phyloP scores from a whole-genome alignment of 1,140 invertebrate species.

The Cyrtorhinus lividipennis region DNA sequence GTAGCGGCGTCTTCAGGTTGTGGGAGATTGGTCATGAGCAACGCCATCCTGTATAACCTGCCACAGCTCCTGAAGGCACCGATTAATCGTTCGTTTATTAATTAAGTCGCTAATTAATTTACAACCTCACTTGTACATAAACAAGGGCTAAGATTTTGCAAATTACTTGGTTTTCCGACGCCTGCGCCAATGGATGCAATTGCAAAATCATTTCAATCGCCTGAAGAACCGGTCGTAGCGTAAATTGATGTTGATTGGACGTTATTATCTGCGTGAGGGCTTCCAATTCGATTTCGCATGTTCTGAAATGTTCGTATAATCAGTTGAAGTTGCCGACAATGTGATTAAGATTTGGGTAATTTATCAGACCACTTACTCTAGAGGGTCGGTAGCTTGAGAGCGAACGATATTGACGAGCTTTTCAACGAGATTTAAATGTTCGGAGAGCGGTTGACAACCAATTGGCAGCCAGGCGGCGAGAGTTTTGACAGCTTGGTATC shows the following conservation, averaged over 20 bases:
- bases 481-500: conserved; percentile 36
- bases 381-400: not conserved
- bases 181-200: conserved; percentile 22
- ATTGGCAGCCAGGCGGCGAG: conserved; percentile 47
- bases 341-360: not conserved
- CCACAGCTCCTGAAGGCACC: too few species aligned
- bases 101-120: too few species aligned
- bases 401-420: conserved; percentile 28
- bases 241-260: conserved; percentile 39
- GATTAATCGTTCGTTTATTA: too few species aligned
- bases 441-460: conserved; percentile 32
- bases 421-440: conserved; percentile 28
- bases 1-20: too few species aligned
- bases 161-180: conserved; percentile 1
- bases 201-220: conserved; percentile 35
- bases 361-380: conserved; percentile 21
- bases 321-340: conserved; percentile 30
- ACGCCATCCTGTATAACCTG: too few species aligned
- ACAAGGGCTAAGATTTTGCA: too few species aligned
- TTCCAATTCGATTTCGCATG: conserved; percentile 41
- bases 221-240: conserved; percentile 34
- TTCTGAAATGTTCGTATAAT: conserved; percentile 24
- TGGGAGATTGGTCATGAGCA: too few species aligned
- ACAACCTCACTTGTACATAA: too few species aligned
- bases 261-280: conserved; percentile 40